A percentile compares a stretch with the other conserved stretches of the same genome.
phyloP scores from a whole-genome alignment of 2,888 invertebrate genomes.

The Sialis fuliginosa region DNA sequence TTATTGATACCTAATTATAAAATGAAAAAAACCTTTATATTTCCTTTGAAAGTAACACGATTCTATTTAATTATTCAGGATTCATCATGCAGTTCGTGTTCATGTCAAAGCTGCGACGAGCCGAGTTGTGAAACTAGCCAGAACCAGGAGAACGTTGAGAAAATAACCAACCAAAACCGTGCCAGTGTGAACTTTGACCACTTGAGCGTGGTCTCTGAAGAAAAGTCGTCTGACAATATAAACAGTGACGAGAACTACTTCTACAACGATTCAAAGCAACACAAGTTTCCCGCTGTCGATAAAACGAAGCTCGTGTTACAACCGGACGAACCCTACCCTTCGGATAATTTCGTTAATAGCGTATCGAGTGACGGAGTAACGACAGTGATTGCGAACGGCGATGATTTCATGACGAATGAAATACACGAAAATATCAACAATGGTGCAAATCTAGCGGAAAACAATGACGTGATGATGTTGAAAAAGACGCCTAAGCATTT shows the following conservation, averaged over 20 bases:
- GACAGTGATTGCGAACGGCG: not conserved
- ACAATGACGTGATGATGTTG: not conserved
- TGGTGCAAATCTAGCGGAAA: not conserved
- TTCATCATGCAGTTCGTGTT: conserved; percentile 8
- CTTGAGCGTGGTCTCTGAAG: conserved; percentile 60
- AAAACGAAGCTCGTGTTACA: conserved; percentile 18
- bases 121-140: conserved; percentile 24
- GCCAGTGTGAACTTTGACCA: conserved; percentile 47
- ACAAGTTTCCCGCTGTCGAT: conserved; percentile 3
- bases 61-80: not conserved
- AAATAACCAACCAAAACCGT: conserved; percentile 26
- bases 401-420: not conserved
- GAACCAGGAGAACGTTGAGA: conserved; percentile 26
- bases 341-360: not conserved
- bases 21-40: conserved; percentile 2
- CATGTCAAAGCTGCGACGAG: conserved; percentile 21
- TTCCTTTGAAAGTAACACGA: not conserved
- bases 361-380: not conserved
- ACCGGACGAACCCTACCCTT: conserved; percentile 25
- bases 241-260: not conserved
- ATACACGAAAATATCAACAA: not conserved
- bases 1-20: too few species aligned
- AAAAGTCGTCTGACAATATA: conserved; percentile 27
- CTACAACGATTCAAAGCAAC: not conserved
- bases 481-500: conserved; percentile 22